phyloP scores from a whole-genome alignment of 2,113 vertebrate genomes.

The Leptobrachium ailaonicum region DNA sequence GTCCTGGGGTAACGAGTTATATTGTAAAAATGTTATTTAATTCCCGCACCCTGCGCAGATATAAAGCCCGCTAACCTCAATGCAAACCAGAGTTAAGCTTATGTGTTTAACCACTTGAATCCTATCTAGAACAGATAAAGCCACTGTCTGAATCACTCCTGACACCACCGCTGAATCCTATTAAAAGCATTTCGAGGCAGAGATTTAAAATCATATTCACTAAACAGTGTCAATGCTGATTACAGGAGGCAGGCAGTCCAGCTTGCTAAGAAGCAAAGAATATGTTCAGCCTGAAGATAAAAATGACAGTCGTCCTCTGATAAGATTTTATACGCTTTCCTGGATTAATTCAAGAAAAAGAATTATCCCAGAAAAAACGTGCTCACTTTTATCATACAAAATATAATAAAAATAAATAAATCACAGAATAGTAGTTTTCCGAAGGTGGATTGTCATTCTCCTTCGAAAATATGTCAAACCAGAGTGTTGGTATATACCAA shows the following conservation, averaged over 20 bases:
- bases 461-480: too few species aligned
- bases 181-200: conserved; percentile 24
- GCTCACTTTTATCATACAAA: too few species aligned
- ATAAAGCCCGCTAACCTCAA: conserved; percentile 30
- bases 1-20: conserved; percentile 34
- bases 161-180: conserved; percentile 27
- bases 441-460: too few species aligned
- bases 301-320: too few species aligned
- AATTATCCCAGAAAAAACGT: too few species aligned
- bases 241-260: background rate
- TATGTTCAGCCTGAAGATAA: too few species aligned
- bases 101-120: conserved; percentile 38
- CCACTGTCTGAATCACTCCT: conserved; percentile 17
- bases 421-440: too few species aligned
- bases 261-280: too few species aligned
- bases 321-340: too few species aligned
- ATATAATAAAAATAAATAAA: too few species aligned
- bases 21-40: conserved; percentile 44
- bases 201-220: background rate
- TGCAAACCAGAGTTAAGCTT: conserved; percentile 43
- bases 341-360: too few species aligned
- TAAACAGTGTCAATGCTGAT: background rate
- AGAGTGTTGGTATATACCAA: too few species aligned
- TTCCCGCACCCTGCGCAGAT: conserved; percentile 19
- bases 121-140: conserved; percentile 30